phyloP scores from a whole-genome alignment of 1,140 invertebrate genomes.

The Chrysopa pallens region DNA sequence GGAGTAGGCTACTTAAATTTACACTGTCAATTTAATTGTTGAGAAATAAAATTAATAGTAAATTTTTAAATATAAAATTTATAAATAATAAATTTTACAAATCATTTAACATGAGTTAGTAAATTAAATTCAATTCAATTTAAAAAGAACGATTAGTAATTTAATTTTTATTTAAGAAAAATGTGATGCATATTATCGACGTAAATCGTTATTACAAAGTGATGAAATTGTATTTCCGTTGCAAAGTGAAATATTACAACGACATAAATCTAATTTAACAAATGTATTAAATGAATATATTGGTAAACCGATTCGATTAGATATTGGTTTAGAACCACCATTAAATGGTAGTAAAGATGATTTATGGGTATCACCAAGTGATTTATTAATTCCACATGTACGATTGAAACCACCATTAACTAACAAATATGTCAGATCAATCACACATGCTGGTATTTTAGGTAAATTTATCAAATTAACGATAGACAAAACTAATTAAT shows the following conservation, averaged over 20 bases:
- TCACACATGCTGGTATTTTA: conserved; percentile 24
- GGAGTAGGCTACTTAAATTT: too few species aligned
- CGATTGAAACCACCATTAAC: conserved; percentile 16
- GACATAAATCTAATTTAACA: background rate
- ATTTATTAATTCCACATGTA: conserved; percentile 18
- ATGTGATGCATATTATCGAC: background rate
- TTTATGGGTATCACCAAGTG: conserved; percentile 21
- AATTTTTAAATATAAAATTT: too few species aligned
- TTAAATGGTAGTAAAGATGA: conserved; percentile 13
- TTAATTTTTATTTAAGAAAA: background rate
- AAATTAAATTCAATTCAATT: too few species aligned
- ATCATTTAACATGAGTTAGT: too few species aligned
- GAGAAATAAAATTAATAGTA: too few species aligned
- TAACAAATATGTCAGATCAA: conserved; percentile 17
- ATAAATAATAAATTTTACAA: too few species aligned
- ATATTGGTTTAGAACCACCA: conserved; percentile 13
- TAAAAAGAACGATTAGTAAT: background rate
- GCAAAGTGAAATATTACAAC: background rate
- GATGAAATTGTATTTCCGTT: background rate
- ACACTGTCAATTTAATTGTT: too few species aligned
- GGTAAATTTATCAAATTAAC: conserved; percentile 12
- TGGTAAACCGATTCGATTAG: background rate
- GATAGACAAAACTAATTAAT: background rate
- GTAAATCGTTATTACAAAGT: background rate
- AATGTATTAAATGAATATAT: background rate